These are phyloP conservation scores for Chelonia mydas DNA, from an alignment of 2,797 vertebrate species.

Conservation along the genomic window DNA sequence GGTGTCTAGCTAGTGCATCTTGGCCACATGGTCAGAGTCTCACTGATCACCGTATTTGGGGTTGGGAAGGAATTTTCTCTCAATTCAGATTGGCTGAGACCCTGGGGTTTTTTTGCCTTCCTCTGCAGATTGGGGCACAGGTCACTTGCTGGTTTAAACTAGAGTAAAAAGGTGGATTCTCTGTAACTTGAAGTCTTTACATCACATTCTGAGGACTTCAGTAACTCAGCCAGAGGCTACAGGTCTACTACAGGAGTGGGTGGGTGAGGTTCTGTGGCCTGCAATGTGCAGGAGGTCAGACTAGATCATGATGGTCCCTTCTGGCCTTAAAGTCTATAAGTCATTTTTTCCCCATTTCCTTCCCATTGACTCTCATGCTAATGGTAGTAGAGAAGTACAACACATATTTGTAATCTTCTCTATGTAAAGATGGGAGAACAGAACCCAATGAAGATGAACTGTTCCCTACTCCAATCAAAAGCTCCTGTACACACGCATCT, in stretches of 20 bases:
- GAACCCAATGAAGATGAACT: background rate
- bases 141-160: no score
- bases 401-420: background rate
- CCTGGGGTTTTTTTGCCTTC: no score
- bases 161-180: no score
- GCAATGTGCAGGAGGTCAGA: background rate
- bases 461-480: background rate
- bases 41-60: background rate
- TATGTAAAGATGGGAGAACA: constrained; percentile 1
- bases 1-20: no score
- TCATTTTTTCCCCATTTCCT: background rate
- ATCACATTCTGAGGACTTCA: no score
- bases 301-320: background rate
- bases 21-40: no score
- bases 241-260: no score
- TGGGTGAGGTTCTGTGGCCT: background rate
- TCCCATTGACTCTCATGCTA: background rate
- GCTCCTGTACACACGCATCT: fast-evolving
- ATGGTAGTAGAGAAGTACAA: background rate
- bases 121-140: no score
- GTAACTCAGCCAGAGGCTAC: no score
- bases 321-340: background rate
- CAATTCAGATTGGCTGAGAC: no score
- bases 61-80: no score
- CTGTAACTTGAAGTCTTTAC: no score